phyloP scores from a whole-genome alignment of 2,888 invertebrate species.

The Pseudoips prasinana region DNA sequence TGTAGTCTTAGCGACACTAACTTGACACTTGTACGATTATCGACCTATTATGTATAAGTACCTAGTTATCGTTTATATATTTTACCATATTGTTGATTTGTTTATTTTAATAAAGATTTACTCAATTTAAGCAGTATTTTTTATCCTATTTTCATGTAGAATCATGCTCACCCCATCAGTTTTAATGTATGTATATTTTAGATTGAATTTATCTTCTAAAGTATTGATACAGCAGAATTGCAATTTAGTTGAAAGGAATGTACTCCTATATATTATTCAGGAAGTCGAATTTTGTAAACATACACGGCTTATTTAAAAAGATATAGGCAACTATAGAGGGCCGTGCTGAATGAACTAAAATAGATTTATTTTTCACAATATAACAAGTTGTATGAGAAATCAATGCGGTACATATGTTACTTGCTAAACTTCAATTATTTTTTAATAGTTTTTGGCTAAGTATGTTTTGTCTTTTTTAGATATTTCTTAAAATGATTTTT shows the following conservation, averaged over 20 bases:
- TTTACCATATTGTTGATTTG: slow-evolving; percentile 10
- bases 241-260: slow-evolving; percentile 2
- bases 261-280: slow-evolving; percentile 2
- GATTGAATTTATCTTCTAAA: slow-evolving; percentile 2
- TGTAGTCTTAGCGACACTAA: slow-evolving; percentile 12
- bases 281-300: slow-evolving; percentile 2
- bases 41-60: slow-evolving; percentile 10
- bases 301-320: slow-evolving; percentile 2
- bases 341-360: slow-evolving; percentile 2
- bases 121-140: slow-evolving; percentile 5
- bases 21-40: slow-evolving; percentile 10
- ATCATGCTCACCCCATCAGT: slow-evolving; percentile 1
- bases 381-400: slow-evolving; percentile 2
- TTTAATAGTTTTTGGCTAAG: slow-evolving; percentile 2
- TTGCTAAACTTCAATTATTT: slow-evolving; percentile 1
- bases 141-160: slow-evolving; percentile 4
- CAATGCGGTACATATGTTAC: slow-evolving; percentile 2
- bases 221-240: slow-evolving; percentile 2
- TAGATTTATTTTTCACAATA: slow-evolving; percentile 2
- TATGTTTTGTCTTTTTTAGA: slow-evolving; percentile 2
- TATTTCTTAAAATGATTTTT: slow-evolving; percentile 2
- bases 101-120: slow-evolving; percentile 9
- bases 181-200: slow-evolving; percentile 2
- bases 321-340: slow-evolving; percentile 2
- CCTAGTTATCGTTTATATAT: slow-evolving; percentile 9